These are phyloP conservation scores for Antitype chi DNA, from an alignment of 2,888 invertebrate genomes.

Conservation along the genomic window DNA sequence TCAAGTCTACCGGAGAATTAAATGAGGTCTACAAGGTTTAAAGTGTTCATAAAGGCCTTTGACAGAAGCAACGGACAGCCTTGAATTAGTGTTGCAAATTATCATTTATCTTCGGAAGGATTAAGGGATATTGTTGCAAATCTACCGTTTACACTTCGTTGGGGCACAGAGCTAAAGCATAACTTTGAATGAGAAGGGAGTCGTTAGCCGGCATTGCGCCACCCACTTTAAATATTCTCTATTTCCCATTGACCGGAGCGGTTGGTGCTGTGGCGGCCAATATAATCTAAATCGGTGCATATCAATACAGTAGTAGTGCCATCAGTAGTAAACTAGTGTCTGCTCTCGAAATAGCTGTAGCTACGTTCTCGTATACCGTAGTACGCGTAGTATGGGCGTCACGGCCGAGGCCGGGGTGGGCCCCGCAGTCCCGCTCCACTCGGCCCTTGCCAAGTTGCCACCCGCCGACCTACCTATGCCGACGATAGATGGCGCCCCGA, in stretches of 20 bases:
- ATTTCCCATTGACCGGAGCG: slow-evolving; percentile 62
- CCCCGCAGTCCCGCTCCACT: slow-evolving; percentile 37
- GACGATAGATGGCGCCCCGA: slow-evolving; percentile 84
- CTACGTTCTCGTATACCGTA: slow-evolving; percentile 77
- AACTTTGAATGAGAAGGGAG: slow-evolving; percentile 49
- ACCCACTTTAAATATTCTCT: slow-evolving; percentile 56
- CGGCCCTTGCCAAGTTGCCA: slow-evolving; percentile 47
- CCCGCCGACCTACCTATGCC: slow-evolving; percentile 67
- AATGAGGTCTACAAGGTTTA: slow-evolving; percentile 44
- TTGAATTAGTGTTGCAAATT: slow-evolving; percentile 56
- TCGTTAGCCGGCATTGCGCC: slow-evolving; percentile 46
- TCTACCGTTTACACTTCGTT: slow-evolving; percentile 56
- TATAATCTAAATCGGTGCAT: slow-evolving; percentile 78
- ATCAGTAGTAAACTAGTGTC: slow-evolving; percentile 76
- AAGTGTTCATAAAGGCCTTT: slow-evolving; percentile 55
- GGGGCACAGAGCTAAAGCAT: slow-evolving; percentile 24
- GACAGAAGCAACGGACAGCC: slow-evolving; percentile 40
- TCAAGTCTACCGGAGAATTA: slow-evolving; percentile 40
- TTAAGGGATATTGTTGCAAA: slow-evolving; percentile 53
- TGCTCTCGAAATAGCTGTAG: slow-evolving; percentile 78
- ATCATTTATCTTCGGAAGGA: slow-evolving; percentile 59
- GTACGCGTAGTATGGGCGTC: slow-evolving; percentile 76
- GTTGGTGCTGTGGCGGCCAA: slow-evolving; percentile 56
- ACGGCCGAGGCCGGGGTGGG: slow-evolving; percentile 66
- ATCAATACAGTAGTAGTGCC: slow-evolving; percentile 70